A percentile compares a stretch with the other conserved stretches of the same genome.
Evolutionary conservation across 37 sponge, comb jelly and placozoan genomes (phyloP).

Genomic region (Diacarnus erythraeanus): DNA sequence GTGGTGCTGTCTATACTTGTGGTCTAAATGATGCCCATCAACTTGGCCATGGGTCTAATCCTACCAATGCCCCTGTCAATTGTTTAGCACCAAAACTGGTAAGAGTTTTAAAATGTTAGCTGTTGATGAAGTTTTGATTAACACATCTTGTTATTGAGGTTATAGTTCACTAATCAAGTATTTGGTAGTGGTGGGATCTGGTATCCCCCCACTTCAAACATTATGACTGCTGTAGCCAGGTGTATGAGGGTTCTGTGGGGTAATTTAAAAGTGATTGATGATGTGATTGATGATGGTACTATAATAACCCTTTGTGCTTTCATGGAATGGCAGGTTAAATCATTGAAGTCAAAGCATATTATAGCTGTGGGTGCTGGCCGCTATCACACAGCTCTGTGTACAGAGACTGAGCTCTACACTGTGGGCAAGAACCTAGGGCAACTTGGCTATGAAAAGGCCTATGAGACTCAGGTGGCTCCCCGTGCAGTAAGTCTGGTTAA

Average conservation of each 20-base stretch:
- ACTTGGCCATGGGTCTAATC: constrained; percentile 68
- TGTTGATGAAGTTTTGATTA: too few species aligned
- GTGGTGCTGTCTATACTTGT: constrained; percentile 84
- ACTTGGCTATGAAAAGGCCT: constrained; percentile 72
- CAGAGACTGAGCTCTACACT: constrained; percentile 66
- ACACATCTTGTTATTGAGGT: too few species aligned
- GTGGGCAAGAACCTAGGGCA: constrained; percentile 88
- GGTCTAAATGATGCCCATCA: constrained; percentile 89
- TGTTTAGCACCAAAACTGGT: constrained; percentile 62
- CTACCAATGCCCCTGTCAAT: constrained; percentile 39
- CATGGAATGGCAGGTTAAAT: constrained; percentile 45
- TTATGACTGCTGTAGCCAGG: too few species aligned
- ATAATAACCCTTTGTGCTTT: not conserved
- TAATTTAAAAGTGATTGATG: too few species aligned
- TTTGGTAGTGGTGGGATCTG: too few species aligned
- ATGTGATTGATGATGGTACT: not conserved
- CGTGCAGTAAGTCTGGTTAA: constrained; percentile 33
- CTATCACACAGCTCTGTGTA: constrained; percentile 84
- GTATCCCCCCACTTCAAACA: too few species aligned
- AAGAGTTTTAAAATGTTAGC: too few species aligned
- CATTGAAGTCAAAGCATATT: constrained; percentile 23
- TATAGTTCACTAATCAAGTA: too few species aligned
- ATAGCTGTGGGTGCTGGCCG: constrained; percentile 73
- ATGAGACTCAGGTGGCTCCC: constrained; percentile 35
- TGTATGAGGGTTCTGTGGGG: too few species aligned